Evolutionary conservation across 2,888 invertebrate genomes (phyloP).

Genomic region (Zygogramma bicolorata): DNA sequence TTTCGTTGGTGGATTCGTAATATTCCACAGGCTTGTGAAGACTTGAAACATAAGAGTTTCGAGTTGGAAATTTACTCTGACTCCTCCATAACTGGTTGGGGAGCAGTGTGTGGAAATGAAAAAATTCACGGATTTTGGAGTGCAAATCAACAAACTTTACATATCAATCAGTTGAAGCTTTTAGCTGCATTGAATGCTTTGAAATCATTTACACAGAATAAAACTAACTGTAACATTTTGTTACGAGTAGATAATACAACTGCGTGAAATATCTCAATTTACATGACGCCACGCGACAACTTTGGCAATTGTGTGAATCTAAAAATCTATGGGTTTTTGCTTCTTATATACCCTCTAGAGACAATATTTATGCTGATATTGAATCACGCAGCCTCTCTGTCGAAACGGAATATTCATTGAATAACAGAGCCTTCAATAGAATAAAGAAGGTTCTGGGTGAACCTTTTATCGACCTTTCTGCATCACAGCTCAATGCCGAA

Average conservation of each 20-base stretch:
- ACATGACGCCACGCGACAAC: background rate
- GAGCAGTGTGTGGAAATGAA: background rate
- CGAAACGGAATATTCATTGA: too few relatives aligned
- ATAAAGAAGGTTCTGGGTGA: too few relatives aligned
- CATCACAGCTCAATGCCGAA: too few relatives aligned
- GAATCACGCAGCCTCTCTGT: too few relatives aligned
- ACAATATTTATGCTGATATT: too few relatives aligned
- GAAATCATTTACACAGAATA: background rate
- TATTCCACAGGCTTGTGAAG: too few relatives aligned
- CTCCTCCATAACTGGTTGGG: background rate
- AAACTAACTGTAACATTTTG: background rate
- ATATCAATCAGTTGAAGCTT: background rate
- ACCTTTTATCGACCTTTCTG: too few relatives aligned
- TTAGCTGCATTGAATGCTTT: background rate
- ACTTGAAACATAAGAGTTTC: background rate
- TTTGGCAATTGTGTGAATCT: too few relatives aligned
- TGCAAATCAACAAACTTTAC: background rate
- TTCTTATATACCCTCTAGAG: too few relatives aligned
- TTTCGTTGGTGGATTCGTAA: too few relatives aligned
- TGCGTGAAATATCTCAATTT: constrained; percentile 1
- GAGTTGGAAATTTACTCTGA: background rate
- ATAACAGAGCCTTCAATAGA: too few relatives aligned
- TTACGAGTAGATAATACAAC: constrained; percentile 21
- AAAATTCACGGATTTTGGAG: background rate
- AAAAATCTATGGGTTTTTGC: too few relatives aligned